These are phyloP conservation scores for Exocentrus adspersus DNA, from an alignment of 2,888 invertebrate species.

Conservation along the genomic window DNA sequence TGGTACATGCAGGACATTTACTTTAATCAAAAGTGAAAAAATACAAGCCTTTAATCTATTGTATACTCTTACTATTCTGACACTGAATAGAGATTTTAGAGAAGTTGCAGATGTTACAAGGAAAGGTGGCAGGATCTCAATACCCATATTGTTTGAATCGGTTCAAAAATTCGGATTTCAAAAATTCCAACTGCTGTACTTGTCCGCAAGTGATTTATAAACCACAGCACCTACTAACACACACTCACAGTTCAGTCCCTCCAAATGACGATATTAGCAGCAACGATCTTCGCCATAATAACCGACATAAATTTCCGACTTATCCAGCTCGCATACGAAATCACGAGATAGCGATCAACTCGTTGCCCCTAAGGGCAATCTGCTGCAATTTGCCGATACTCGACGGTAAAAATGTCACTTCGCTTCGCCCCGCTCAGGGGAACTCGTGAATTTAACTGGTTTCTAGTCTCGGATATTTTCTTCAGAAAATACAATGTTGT, in stretches of 20 bases:
- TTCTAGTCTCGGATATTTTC: conserved; percentile 4
- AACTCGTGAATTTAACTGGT: conserved; percentile 19
- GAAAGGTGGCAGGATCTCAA: too few species aligned
- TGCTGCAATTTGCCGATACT: conserved; percentile 53
- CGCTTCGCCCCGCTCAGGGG: conserved; percentile 7
- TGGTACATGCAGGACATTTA: not conserved
- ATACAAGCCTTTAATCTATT: not conserved
- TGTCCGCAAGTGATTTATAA: too few species aligned
- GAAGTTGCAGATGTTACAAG: too few species aligned
- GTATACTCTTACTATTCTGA: not conserved
- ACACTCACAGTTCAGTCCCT: conserved; percentile 6
- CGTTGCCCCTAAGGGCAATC: conserved; percentile 46
- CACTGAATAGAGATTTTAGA: not conserved
- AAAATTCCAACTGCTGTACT: too few species aligned
- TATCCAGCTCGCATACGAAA: conserved; percentile 53
- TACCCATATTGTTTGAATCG: too few species aligned
- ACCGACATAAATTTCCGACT: conserved; percentile 52
- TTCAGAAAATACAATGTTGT: not conserved
- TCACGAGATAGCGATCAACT: conserved; percentile 53
- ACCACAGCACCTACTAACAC: conserved; percentile 5
- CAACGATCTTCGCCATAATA: conserved; percentile 52
- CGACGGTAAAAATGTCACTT: conserved; percentile 50
- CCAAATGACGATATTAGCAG: conserved; percentile 54
- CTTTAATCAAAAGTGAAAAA: not conserved
- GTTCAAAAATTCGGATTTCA: too few species aligned